A percentile compares a stretch with the other conserved stretches of the same genome.
Evolutionary conservation across 2,888 invertebrate species (phyloP).

Genomic region (Drosophila kuntzei): DNA sequence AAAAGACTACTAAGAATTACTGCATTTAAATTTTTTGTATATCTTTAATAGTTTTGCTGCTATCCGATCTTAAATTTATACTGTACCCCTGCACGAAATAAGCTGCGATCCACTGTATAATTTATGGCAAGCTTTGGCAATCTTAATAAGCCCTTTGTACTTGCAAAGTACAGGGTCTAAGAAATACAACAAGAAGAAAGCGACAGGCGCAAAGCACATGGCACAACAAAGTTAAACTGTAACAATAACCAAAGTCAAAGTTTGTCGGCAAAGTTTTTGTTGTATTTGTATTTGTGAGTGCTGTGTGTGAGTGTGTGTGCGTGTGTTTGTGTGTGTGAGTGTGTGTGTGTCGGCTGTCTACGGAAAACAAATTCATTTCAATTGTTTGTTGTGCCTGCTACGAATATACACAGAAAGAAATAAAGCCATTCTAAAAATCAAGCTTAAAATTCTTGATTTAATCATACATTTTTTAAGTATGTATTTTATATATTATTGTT

Average conservation of each 20-base stretch:
- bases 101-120: too few species aligned
- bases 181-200: slow-evolving; percentile 28
- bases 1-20: too few species aligned
- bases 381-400: slow-evolving; percentile 64
- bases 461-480: too few species aligned
- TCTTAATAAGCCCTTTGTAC: too few species aligned
- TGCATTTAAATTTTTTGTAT: too few species aligned
- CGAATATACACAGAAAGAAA: neutral
- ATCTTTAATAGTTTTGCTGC: too few species aligned
- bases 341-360: slow-evolving; percentile 48
- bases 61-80: too few species aligned
- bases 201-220: slow-evolving; percentile 53
- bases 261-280: slow-evolving; percentile 75
- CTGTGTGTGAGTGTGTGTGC: slow-evolving; percentile 21
- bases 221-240: slow-evolving; percentile 76
- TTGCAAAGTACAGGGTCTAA: neutral
- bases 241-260: slow-evolving; percentile 81
- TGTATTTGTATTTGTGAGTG: slow-evolving; percentile 40
- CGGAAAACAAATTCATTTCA: slow-evolving; percentile 78
- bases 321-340: slow-evolving; percentile 9
- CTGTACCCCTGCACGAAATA: too few species aligned
- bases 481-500: too few species aligned
- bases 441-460: too few species aligned
- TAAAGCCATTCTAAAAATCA: neutral
- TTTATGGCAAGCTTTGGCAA: too few species aligned